These are phyloP conservation scores for Sphenodon punctatus DNA, from an alignment of 2,797 vertebrate genomes.

Conservation along the genomic window DNA sequence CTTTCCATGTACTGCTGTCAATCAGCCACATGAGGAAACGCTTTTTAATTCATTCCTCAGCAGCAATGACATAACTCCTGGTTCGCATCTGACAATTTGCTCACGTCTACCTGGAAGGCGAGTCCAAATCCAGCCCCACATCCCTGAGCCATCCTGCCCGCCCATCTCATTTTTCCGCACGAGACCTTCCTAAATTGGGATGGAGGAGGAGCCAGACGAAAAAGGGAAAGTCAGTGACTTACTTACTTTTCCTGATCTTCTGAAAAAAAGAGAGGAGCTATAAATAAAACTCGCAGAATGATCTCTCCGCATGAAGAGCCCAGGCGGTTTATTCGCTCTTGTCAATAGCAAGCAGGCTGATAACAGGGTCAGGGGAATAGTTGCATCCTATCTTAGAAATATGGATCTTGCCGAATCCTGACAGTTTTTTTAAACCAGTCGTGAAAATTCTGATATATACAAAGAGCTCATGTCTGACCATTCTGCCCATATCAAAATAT, in stretches of 20 bases:
- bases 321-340: too few relatives aligned
- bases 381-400: too few relatives aligned
- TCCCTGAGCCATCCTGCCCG: slow-evolving; percentile 14
- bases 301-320: slow-evolving; percentile 39
- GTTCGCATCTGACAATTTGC: slow-evolving; percentile 73
- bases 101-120: slow-evolving; percentile 64
- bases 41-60: slow-evolving; percentile 67
- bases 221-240: background rate
- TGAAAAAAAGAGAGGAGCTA: slow-evolving; percentile 34
- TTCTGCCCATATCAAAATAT: too few relatives aligned
- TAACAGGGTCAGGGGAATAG: too few relatives aligned
- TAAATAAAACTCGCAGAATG: too few relatives aligned
- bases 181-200: slow-evolving; percentile 42
- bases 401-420: too few relatives aligned
- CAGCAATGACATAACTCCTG: slow-evolving; percentile 77
- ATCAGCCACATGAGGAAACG: slow-evolving; percentile 70
- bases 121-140: slow-evolving; percentile 39
- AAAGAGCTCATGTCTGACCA: too few relatives aligned
- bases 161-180: background rate
- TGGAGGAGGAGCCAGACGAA: slow-evolving; percentile 42
- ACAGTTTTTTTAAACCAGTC: too few relatives aligned
- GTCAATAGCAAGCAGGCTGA: too few relatives aligned
- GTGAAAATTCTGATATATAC: too few relatives aligned
- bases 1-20: slow-evolving; percentile 71
- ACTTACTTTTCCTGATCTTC: slow-evolving; percentile 10